phyloP scores from a whole-genome alignment of 2,113 vertebrate species.

The Tupaia chinensis region DNA sequence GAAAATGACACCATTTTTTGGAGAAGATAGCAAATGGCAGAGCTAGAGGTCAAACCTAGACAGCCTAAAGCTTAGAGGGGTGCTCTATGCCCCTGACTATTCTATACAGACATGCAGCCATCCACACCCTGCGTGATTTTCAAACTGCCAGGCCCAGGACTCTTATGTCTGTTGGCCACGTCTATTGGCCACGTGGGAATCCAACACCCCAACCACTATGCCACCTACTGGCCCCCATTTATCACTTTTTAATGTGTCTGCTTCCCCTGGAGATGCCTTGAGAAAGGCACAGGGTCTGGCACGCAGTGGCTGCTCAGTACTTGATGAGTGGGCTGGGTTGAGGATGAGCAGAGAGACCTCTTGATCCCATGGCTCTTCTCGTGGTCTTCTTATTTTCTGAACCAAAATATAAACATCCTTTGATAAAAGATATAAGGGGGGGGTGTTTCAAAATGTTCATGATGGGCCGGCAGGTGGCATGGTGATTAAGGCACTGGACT shows the following conservation, averaged over 20 bases:
- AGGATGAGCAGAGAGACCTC: background rate
- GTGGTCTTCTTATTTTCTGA: background rate
- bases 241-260: background rate
- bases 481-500: too few species aligned
- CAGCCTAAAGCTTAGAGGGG: background rate
- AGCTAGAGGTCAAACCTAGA: background rate
- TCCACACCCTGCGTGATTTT: too few species aligned
- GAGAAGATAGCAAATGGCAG: background rate
- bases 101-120: background rate
- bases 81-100: background rate
- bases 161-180: too few species aligned
- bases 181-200: too few species aligned
- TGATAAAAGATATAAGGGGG: background rate
- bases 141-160: too few species aligned
- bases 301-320: background rate
- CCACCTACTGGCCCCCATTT: too few species aligned
- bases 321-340: background rate
- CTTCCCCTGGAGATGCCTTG: background rate
- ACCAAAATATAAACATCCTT: constrained; percentile 26
- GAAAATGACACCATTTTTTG: background rate
- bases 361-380: background rate
- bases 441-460: too few species aligned
- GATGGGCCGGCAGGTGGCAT: too few species aligned
- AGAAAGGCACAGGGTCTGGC: background rate
- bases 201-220: too few species aligned